A percentile compares a stretch with the other conserved stretches of the same genome.
Conservation (phyloP, 2,113 vertebrate species). For the Odontophorus gujanensis region DNA sequence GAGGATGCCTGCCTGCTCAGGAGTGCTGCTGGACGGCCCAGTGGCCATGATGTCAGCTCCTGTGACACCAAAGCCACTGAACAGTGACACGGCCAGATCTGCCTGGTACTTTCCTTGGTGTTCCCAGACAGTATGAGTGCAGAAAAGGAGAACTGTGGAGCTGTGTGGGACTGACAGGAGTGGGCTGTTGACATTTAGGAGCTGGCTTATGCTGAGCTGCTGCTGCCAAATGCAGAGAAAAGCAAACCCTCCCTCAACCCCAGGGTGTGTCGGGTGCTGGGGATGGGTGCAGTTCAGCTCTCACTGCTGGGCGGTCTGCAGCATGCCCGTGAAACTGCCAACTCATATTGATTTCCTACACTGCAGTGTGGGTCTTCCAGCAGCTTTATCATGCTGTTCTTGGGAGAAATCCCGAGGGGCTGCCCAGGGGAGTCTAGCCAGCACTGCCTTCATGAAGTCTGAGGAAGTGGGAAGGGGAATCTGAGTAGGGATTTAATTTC, state of each 20-base stretch:
- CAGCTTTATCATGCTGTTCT: background rate
- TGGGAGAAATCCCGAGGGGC: background rate
- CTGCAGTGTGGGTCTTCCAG: slow-evolving; percentile 1
- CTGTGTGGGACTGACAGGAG: background rate
- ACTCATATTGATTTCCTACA: slow-evolving; percentile 19
- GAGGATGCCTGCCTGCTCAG: background rate
- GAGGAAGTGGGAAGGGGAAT: background rate
- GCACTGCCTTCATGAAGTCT: background rate
- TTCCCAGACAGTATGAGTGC: background rate
- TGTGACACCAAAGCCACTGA: background rate
- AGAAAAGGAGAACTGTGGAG: background rate
- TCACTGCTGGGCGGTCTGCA: background rate
- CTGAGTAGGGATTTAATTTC: background rate
- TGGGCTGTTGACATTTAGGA: background rate
- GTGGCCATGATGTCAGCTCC: background rate
- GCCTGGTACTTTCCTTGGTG: background rate
- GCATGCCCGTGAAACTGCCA: background rate
- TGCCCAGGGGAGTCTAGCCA: background rate
- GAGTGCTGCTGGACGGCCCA: background rate
- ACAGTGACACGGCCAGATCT: background rate
- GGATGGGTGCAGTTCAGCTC: background rate
- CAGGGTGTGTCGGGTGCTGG: rapidly evolving
- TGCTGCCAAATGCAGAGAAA: background rate
- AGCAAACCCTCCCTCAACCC: background rate
- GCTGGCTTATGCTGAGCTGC: background rate